A percentile compares a stretch with the other conserved stretches of the same genome.
Evolutionary conservation across 2,888 invertebrate genomes (phyloP).

Genomic region (Diaphora mendica): DNA sequence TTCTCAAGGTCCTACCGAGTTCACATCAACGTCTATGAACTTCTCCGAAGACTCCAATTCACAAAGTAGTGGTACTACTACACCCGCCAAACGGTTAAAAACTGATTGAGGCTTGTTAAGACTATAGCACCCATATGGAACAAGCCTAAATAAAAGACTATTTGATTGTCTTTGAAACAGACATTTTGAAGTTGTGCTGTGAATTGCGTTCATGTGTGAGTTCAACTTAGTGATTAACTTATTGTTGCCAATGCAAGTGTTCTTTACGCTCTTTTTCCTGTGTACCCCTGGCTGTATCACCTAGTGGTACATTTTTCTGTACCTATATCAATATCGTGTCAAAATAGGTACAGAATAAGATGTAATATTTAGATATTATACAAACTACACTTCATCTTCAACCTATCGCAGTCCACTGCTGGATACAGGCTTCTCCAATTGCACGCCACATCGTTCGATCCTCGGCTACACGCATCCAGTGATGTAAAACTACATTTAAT

Average conservation of each 20-base stretch:
- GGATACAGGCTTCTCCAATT: too few relatives aligned
- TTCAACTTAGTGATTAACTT: slow-evolving; percentile 34
- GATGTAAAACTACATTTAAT: too few relatives aligned
- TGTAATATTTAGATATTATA: too few relatives aligned
- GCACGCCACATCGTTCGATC: too few relatives aligned
- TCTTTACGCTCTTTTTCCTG: slow-evolving; percentile 1
- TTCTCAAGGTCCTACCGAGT: slow-evolving; percentile 95
- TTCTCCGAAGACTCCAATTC: slow-evolving; percentile 97
- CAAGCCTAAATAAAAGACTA: slow-evolving; percentile 36
- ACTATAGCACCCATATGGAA: slow-evolving; percentile 35
- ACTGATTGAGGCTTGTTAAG: slow-evolving; percentile 86
- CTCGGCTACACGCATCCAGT: too few relatives aligned
- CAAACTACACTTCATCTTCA: too few relatives aligned
- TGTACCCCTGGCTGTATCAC: too few relatives aligned
- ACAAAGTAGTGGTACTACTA: slow-evolving; percentile 92
- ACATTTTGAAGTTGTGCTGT: slow-evolving; percentile 38
- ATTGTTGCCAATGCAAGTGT: slow-evolving; percentile 28
- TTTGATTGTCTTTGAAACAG: slow-evolving; percentile 31
- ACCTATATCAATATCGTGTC: too few relatives aligned
- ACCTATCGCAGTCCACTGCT: too few relatives aligned
- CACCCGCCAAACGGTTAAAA: slow-evolving; percentile 92
- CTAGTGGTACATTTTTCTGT: too few relatives aligned
- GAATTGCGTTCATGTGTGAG: slow-evolving; percentile 43
- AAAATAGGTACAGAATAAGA: too few relatives aligned
- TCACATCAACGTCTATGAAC: slow-evolving; percentile 93